phyloP scores from a whole-genome alignment of 2,888 invertebrate genomes.

The Synanthedon myopaeformis region DNA sequence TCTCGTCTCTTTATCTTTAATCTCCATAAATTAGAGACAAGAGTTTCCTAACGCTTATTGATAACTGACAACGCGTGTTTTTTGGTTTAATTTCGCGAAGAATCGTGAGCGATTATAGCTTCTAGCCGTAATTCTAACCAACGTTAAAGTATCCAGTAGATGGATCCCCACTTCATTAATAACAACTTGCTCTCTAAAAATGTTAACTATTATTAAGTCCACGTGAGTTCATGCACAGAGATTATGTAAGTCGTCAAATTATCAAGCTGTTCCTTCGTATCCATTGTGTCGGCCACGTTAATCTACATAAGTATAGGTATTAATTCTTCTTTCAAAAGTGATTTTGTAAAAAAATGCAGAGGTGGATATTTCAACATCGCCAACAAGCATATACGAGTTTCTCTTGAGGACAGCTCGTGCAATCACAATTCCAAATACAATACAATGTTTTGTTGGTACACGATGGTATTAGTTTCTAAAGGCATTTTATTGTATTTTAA shows the following conservation, averaged over 20 bases:
- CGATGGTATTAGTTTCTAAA: no score
- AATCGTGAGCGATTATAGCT: conserved; percentile 58
- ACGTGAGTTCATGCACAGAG: conserved; percentile 44
- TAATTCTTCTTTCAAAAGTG: conserved; percentile 65
- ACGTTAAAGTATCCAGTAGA: conserved; percentile 25
- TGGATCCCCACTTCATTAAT: conserved; percentile 55
- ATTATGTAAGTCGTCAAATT: conserved; percentile 59
- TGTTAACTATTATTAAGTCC: conserved; percentile 46
- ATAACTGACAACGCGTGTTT: conserved; percentile 29
- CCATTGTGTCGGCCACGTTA: conserved; percentile 56
- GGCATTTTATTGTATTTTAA: no score
- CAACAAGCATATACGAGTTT: conserved; percentile 20
- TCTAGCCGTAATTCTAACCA: conserved; percentile 4
- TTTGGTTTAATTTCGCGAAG: conserved; percentile 10
- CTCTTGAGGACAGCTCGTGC: conserved; percentile 12
- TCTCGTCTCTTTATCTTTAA: conserved; percentile 17
- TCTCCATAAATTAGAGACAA: conserved; percentile 45
- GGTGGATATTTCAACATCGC: conserved; percentile 43
- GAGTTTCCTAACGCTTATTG: conserved; percentile 31
- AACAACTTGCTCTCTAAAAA: conserved; percentile 45
- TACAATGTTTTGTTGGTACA: conserved; percentile 18
- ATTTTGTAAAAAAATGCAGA: conserved; percentile 52
- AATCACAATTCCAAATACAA: conserved; percentile 52
- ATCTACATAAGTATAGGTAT: conserved; percentile 70
- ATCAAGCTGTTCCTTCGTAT: conserved; percentile 54